Conservation (phyloP, 2,797 vertebrate species). For the Rhodeus uyekii region DNA sequence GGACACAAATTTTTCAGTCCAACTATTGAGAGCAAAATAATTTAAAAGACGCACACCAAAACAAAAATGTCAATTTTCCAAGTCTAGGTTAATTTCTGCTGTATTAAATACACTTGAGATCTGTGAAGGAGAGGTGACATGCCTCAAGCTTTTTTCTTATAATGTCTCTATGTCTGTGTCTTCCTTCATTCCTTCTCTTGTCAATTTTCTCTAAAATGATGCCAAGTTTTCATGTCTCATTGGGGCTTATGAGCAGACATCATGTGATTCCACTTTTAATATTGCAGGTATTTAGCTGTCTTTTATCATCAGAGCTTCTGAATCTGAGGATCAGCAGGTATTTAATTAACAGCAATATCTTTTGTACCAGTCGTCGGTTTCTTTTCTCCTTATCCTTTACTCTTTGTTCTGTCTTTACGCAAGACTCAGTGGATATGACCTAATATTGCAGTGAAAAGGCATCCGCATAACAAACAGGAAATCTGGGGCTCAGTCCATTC, state of each 20-base stretch:
- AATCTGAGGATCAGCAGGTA: constrained; percentile 23
- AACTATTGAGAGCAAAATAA: neutral
- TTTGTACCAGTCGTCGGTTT: neutral
- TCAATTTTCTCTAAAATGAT: constrained; percentile 4
- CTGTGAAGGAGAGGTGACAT: constrained; percentile 2
- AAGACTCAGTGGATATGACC: neutral
- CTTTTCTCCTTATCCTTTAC: neutral
- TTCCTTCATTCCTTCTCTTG: neutral
- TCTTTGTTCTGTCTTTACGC: constrained; percentile 1
- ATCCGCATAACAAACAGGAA: neutral
- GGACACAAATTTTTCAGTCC: neutral
- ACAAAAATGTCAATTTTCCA: neutral
- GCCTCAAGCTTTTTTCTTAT: constrained; percentile 3
- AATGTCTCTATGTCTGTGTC: neutral
- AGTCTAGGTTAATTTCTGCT: neutral
- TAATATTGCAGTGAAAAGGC: neutral
- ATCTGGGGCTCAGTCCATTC: constrained; percentile 1
- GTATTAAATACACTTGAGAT: neutral
- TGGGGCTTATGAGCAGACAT: constrained; percentile 25
- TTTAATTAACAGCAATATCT: constrained; percentile 15
- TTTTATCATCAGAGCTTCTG: constrained; percentile 20
- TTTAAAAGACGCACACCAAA: neutral
- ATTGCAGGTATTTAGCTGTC: constrained; percentile 11
- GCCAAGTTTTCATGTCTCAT: neutral
- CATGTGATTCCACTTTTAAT: constrained; percentile 11